Percentiles rank a stretch among this genome's conserved stretches.
Evolutionary conservation across 2,113 vertebrate species (phyloP).

Genomic region (Illadopsis cleaveri): DNA sequence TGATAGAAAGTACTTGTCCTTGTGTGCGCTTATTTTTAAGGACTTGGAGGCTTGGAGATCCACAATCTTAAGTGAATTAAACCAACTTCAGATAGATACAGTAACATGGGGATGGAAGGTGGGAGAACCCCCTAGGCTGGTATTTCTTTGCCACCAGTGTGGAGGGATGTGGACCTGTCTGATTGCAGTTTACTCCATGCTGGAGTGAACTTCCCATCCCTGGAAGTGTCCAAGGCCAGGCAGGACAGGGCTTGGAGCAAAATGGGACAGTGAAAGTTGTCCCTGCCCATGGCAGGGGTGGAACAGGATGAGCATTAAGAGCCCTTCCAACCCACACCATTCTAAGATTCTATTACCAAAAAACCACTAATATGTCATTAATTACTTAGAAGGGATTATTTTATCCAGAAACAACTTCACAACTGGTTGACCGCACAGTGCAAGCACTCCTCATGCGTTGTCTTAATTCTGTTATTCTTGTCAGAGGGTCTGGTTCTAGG

Average conservation of each 20-base stretch:
- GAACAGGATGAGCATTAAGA: neutral
- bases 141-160: neutral
- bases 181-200: neutral
- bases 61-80: neutral
- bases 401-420: neutral
- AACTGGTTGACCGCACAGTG: accelerated
- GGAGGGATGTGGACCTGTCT: neutral
- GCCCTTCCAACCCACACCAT: neutral
- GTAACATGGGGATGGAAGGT: neutral
- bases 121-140: neutral
- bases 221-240: neutral
- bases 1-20: accelerated
- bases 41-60: neutral
- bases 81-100: neutral
- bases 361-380: neutral
- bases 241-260: neutral
- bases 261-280: neutral
- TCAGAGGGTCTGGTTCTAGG: neutral
- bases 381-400: neutral
- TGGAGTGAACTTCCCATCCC: neutral
- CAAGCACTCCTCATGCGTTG: accelerated
- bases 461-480: neutral
- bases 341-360: neutral
- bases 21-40: accelerated
- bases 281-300: neutral